Evolutionary conservation across 1,140 invertebrate species (phyloP).

Genomic region (Penaeus japonicus): DNA sequence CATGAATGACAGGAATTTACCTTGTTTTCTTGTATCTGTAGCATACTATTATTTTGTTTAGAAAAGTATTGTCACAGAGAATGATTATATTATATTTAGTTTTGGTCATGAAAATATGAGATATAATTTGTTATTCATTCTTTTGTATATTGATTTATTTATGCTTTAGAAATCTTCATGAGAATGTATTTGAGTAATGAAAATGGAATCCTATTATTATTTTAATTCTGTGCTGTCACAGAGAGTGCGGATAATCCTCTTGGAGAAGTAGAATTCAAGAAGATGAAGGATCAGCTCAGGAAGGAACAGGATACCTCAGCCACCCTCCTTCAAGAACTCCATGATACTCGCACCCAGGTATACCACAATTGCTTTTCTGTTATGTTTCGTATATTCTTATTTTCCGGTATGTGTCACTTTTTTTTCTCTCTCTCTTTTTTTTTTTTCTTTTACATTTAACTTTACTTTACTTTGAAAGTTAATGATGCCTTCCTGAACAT

Average conservation of each 20-base stretch:
- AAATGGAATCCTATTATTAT: neutral
- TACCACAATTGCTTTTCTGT: neutral
- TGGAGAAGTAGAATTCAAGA: constrained; percentile 26
- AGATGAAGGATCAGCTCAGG: constrained; percentile 23
- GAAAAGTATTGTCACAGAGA: too few species aligned
- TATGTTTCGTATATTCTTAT: neutral
- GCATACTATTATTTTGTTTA: too few species aligned
- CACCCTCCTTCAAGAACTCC: constrained; percentile 43
- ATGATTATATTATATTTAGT: too few species aligned
- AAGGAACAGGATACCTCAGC: constrained; percentile 42
- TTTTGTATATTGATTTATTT: neutral
- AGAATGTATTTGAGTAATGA: too few species aligned
- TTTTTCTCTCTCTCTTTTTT: neutral
- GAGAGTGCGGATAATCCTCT: neutral
- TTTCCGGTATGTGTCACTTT: neutral
- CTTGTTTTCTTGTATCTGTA: too few species aligned
- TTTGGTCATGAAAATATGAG: too few species aligned
- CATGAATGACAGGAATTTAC: too few species aligned
- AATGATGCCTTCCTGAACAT: neutral
- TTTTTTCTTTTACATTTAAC: neutral
- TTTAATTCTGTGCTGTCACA: neutral
- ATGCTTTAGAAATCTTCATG: neutral
- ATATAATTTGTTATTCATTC: too few species aligned
- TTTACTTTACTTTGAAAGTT: neutral
- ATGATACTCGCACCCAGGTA: constrained; percentile 49